Percentiles rank a stretch among this genome's conserved stretches.
These are phyloP conservation scores for Phylloscopus collybita DNA, from an alignment of 2,797 vertebrate species.

Conservation along the genomic window DNA sequence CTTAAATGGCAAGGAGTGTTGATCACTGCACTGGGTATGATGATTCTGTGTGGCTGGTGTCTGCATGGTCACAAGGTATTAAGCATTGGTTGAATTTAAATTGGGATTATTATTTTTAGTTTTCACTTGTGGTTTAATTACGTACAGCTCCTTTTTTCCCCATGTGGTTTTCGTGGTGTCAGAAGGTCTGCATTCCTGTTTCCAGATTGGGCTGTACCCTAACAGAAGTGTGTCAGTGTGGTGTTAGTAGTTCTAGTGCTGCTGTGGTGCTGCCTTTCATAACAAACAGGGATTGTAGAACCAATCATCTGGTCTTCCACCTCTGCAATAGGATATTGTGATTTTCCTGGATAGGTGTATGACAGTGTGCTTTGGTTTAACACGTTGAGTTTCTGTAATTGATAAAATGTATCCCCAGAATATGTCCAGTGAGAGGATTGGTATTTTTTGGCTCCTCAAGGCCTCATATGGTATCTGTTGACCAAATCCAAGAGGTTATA, in stretches of 20 bases:
- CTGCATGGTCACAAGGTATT: not conserved
- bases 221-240: not conserved
- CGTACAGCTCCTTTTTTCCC: not conserved
- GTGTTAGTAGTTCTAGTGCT: not conserved
- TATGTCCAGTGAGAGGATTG: not conserved
- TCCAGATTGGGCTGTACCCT: not conserved
- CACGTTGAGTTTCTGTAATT: not conserved
- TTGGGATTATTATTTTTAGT: not conserved
- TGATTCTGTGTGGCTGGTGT: not conserved
- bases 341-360: not conserved
- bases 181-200: not conserved
- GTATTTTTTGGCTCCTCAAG: not conserved
- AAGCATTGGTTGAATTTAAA: not conserved
- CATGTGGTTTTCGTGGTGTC: not conserved
- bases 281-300: not conserved
- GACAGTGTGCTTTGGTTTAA: not conserved
- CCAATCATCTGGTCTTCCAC: not conserved
- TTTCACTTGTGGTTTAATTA: not conserved
- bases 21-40: not conserved
- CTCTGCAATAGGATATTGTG: not conserved
- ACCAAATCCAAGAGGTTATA: not conserved
- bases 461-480: rapidly evolving
- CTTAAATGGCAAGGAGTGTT: not conserved
- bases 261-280: not conserved
- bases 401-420: not conserved